Evolutionary conservation across 2,113 vertebrate genomes (phyloP), one percentile per base, ranked within the genome.

Genomic region (Capreolus pygargus): DNA sequence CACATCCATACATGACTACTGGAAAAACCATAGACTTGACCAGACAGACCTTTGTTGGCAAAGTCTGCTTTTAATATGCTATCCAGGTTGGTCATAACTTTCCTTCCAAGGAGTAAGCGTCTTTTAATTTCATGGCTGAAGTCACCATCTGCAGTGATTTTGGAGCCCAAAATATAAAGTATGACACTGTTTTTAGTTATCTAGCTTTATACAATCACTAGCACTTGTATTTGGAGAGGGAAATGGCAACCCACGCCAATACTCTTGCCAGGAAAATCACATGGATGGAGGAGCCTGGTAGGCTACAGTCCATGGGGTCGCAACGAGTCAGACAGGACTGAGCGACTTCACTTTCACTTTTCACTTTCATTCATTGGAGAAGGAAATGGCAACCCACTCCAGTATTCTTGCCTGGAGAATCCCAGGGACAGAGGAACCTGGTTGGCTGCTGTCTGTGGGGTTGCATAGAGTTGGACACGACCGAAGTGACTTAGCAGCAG

Each of bases 261-360:
- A 70, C 17, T 70, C 64, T 70, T 70, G n/a, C 2, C 64, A 70
- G 64, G n/a, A 36, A 21, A 70, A 36, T 70, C 64, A 17, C 17
- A 70, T 21, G 64, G 17, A 36, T 3, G 64, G 64, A 70, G 21
- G 9, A 70, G n/a, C 17, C 64, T 70, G n/a, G 17, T 36, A 21
- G 19, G 64, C 17, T 70, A 21, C 17, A 21, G n/a, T 70, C 17
- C 64, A 36, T 21, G 19, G n/a, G 17, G 64, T 36, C 1, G 0
- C 0, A 2, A 67, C n/a, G n/a, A 36, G n/a, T 70, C 33, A 5
- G 64, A 70, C 17, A 70, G 0, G 0, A 70, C n/a, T 70, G 17
- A 36, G 9, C 0, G 9, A 70, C 9, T 70, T 70, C 9, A 21
- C 9, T 70, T 36, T 70, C 64, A 70, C 17, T 11, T 70, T 36